These are phyloP conservation scores for Drosophila ficusphila DNA, from an alignment of 1,140 invertebrate species.

Conservation along the genomic window DNA sequence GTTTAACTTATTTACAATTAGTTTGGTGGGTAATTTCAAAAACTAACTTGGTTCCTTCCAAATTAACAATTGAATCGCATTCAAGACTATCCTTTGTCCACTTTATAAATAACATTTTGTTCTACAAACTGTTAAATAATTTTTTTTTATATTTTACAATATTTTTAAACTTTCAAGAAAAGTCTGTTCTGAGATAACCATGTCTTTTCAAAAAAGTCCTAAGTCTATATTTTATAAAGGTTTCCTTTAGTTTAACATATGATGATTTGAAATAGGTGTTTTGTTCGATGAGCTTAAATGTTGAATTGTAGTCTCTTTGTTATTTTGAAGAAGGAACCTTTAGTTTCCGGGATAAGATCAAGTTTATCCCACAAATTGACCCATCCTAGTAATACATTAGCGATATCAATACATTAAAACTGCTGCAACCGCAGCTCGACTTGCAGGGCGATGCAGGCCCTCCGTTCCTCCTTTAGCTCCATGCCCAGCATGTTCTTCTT, in stretches of 20 bases:
- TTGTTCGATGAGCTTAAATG: no score
- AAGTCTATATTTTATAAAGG: neutral
- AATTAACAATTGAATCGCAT: neutral
- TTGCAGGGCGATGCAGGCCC: conserved; percentile 88
- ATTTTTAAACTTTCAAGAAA: no score
- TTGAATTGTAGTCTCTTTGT: conserved; percentile 7
- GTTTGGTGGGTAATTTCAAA: conserved; percentile 31
- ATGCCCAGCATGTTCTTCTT: conserved; percentile 87
- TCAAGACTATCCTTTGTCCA: neutral
- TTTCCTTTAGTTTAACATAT: neutral
- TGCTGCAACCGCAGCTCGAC: conserved; percentile 85
- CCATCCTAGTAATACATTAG: conserved; percentile 11
- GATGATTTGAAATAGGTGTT: neutral
- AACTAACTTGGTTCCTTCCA: conserved; percentile 12
- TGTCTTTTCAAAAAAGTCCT: no score
- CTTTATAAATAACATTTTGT: no score
- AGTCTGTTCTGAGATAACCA: no score
- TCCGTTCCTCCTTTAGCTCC: conserved; percentile 88
- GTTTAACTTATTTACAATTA: conserved; percentile 13
- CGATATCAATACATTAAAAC: conserved; percentile 56
- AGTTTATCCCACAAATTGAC: conserved; percentile 10
- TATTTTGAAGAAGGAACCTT: conserved; percentile 10
- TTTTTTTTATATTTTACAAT: no score
- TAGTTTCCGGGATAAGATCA: conserved; percentile 1
- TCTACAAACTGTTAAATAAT: no score